Evolutionary conservation across 2,113 vertebrate species (phyloP).

Genomic region (Pseudolaguvia tuberculata): DNA sequence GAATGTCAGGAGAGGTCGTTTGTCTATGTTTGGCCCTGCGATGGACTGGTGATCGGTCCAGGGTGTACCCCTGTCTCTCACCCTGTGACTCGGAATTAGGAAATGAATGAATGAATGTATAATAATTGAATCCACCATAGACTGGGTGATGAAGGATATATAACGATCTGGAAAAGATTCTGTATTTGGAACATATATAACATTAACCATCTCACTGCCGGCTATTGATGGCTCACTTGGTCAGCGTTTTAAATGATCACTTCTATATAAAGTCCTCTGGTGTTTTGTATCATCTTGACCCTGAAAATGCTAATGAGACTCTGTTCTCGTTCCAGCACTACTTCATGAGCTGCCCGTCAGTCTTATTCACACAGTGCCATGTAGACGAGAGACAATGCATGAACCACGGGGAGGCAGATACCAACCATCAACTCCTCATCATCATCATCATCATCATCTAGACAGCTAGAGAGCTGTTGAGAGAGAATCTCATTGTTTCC

Average conservation of each 20-base stretch:
- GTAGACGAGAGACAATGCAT: constrained; percentile 1
- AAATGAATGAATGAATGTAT: too few relatives aligned
- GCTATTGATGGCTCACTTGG: too few relatives aligned
- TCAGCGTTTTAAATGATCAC: not conserved
- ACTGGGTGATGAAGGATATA: too few relatives aligned
- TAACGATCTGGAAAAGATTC: too few relatives aligned
- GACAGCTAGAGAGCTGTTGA: constrained; percentile 44
- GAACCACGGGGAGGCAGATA: constrained; percentile 7
- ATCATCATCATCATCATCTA: constrained; percentile 53
- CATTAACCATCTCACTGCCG: too few relatives aligned
- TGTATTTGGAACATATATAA: too few relatives aligned
- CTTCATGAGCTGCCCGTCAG: constrained; percentile 14
- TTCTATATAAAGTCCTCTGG: not conserved
- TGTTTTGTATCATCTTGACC: not conserved
- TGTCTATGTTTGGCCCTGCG: too few relatives aligned
- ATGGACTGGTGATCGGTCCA: too few relatives aligned
- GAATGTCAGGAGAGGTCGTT: too few relatives aligned
- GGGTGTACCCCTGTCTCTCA: too few relatives aligned
- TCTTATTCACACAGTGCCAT: not conserved
- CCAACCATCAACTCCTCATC: constrained; percentile 6
- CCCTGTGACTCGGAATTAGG: too few relatives aligned
- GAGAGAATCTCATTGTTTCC: constrained; percentile 59
- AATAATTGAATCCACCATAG: too few relatives aligned
- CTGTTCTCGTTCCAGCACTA: constrained; percentile 5
- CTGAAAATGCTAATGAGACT: constrained; percentile 15